phyloP scores from a whole-genome alignment of 30 jellyfish, hydroid and myxozoan species.

The Cassiopea andromeda region DNA sequence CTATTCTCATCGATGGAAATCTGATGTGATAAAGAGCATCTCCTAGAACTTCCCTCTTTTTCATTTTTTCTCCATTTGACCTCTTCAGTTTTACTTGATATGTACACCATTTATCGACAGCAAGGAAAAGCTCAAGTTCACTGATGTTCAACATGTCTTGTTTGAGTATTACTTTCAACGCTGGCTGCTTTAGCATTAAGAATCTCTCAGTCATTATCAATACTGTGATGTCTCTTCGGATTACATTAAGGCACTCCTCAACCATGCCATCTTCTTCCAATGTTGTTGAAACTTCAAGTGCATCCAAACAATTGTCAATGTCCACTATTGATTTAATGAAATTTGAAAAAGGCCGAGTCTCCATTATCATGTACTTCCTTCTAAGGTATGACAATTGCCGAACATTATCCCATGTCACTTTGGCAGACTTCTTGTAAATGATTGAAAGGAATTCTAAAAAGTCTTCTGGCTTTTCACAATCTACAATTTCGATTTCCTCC shows the following conservation, averaged over 20 bases:
- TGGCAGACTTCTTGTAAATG: conserved; percentile 1
- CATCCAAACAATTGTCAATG: conserved; percentile 5
- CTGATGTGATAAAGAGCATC: background rate
- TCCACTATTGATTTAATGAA: background rate
- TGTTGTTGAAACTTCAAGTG: background rate
- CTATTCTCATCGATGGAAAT: too few relatives aligned
- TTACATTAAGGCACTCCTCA: background rate
- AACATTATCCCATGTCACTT: conserved; percentile 13
- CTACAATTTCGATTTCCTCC: conserved; percentile 8
- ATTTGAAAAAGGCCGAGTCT: background rate
- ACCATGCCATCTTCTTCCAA: conserved; percentile 11
- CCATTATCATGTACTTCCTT: background rate
- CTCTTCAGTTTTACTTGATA: background rate
- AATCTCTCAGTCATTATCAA: background rate
- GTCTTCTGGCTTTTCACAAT: background rate
- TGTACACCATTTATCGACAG: conserved; percentile 22
- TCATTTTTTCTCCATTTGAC: background rate
- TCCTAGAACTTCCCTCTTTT: conserved; percentile 18
- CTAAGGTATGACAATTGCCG: background rate
- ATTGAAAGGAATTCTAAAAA: background rate
- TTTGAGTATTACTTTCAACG: background rate
- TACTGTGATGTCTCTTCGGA: conserved; percentile 4
- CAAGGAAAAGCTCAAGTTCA: conserved; percentile 8
- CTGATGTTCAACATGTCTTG: background rate
- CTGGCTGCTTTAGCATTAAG: background rate